Evolutionary conservation across 2,888 invertebrate genomes (phyloP).

Genomic region (Ecliptopera silaceata): DNA sequence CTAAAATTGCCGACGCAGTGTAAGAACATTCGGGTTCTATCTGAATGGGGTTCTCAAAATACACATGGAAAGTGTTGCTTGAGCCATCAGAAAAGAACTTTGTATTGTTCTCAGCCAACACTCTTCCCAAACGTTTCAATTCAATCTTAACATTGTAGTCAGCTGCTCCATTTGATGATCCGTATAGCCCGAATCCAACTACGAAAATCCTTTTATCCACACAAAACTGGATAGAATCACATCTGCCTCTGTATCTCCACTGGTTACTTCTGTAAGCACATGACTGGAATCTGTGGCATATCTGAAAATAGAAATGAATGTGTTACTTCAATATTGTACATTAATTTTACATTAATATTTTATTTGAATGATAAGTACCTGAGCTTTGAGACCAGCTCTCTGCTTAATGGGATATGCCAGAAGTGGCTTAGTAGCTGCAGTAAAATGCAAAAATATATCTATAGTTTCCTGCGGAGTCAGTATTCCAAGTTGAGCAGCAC

Average conservation of each 20-base stretch:
- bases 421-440: constrained; percentile 93
- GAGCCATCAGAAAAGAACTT: constrained; percentile 98
- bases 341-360: not conserved
- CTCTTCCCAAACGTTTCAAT: constrained; percentile 93
- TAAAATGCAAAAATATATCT: constrained; percentile 97
- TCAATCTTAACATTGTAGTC: constrained; percentile 98
- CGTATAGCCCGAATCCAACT: constrained; percentile 97
- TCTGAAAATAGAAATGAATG: constrained; percentile 73
- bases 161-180: constrained; percentile 97
- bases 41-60: constrained; percentile 91
- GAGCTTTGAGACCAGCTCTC: constrained; percentile 94
- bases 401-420: constrained; percentile 92
- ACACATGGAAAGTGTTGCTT: constrained; percentile 95
- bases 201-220: constrained; percentile 98
- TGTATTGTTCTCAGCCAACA: constrained; percentile 95
- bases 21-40: constrained; percentile 97
- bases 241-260: constrained; percentile 97
- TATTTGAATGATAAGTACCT: constrained; percentile 73
- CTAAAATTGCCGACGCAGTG: constrained; percentile 97
- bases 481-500: constrained; percentile 96
- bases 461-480: constrained; percentile 96
- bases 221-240: constrained; percentile 98
- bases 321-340: not conserved
- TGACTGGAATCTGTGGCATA: constrained; percentile 97
- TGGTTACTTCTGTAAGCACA: constrained; percentile 98